These are phyloP conservation scores for Epistrophella euchroma DNA, from an alignment of 2,888 invertebrate species.

Conservation along the genomic window DNA sequence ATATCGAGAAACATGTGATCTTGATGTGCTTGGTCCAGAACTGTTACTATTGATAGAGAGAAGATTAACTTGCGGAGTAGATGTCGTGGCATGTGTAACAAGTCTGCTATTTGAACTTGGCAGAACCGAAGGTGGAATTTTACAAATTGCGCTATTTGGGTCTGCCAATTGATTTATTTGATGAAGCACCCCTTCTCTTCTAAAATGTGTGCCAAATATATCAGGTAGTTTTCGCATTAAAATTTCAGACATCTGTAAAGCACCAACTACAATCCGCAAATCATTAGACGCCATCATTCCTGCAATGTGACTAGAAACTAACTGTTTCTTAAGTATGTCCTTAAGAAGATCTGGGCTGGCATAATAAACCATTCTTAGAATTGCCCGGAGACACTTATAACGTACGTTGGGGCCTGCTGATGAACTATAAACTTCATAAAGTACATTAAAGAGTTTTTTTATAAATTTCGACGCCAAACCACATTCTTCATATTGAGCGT, in stretches of 20 bases:
- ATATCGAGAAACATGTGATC: slow-evolving; percentile 77
- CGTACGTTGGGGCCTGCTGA: slow-evolving; percentile 99
- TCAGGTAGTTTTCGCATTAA: slow-evolving; percentile 98
- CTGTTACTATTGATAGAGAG: slow-evolving; percentile 81
- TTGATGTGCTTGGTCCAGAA: slow-evolving; percentile 81
- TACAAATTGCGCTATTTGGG: slow-evolving; percentile 87
- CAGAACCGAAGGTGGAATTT: slow-evolving; percentile 84
- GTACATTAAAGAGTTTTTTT: slow-evolving; percentile 94
- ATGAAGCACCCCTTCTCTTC: slow-evolving; percentile 98
- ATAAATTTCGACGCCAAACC: slow-evolving; percentile 89
- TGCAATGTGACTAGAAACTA: slow-evolving; percentile 98
- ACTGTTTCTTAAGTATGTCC: slow-evolving; percentile 88
- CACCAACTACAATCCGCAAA: slow-evolving; percentile 97
- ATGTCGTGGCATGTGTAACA: slow-evolving; percentile 82
- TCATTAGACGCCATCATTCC: slow-evolving; percentile 99
- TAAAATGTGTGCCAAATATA: slow-evolving; percentile 97
- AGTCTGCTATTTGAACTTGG: slow-evolving; percentile 80
- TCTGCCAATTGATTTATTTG: slow-evolving; percentile 90
- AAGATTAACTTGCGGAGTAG: slow-evolving; percentile 81
- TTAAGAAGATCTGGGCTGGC: slow-evolving; percentile 94
- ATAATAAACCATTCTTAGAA: slow-evolving; percentile 98
- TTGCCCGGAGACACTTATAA: slow-evolving; percentile 97
- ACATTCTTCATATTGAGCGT: slow-evolving; percentile 89
- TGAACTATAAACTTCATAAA: slow-evolving; percentile 99
- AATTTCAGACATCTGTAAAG: slow-evolving; percentile 98